Evolutionary conservation across 2,113 vertebrate species (phyloP).

Genomic region (Albula goreensis): DNA sequence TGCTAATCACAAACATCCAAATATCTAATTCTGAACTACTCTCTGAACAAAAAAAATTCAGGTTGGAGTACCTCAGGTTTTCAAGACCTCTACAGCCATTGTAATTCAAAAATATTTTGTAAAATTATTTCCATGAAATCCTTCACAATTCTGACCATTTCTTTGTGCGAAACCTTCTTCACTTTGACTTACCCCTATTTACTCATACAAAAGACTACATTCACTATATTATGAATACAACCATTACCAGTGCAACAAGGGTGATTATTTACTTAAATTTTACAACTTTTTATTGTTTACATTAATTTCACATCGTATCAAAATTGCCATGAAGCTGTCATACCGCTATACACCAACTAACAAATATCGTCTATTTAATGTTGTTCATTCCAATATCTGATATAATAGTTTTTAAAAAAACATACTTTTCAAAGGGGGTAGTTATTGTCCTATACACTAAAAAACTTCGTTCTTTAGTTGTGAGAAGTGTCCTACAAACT

Average conservation of each 20-base stretch:
- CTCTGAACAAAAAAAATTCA: background rate
- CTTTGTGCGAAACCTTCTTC: too few relatives aligned
- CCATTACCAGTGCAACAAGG: too few relatives aligned
- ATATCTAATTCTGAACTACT: background rate
- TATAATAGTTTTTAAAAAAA: background rate
- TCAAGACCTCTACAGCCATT: too few relatives aligned
- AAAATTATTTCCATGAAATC: too few relatives aligned
- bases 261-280: too few relatives aligned
- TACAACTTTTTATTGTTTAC: background rate
- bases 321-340: background rate
- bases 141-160: too few relatives aligned
- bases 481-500: conserved; percentile 76
- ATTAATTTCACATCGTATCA: background rate
- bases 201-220: too few relatives aligned
- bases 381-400: background rate
- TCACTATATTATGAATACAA: too few relatives aligned
- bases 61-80: too few relatives aligned
- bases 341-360: background rate
- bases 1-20: background rate
- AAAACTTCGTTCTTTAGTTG: conserved; percentile 42
- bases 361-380: background rate
- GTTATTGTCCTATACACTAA: background rate
- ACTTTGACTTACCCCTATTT: too few relatives aligned
- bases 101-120: too few relatives aligned
- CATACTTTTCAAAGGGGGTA: background rate